Evolutionary conservation across 1,140 invertebrate species (phyloP).

Genomic region (Drosophila nikananu): DNA sequence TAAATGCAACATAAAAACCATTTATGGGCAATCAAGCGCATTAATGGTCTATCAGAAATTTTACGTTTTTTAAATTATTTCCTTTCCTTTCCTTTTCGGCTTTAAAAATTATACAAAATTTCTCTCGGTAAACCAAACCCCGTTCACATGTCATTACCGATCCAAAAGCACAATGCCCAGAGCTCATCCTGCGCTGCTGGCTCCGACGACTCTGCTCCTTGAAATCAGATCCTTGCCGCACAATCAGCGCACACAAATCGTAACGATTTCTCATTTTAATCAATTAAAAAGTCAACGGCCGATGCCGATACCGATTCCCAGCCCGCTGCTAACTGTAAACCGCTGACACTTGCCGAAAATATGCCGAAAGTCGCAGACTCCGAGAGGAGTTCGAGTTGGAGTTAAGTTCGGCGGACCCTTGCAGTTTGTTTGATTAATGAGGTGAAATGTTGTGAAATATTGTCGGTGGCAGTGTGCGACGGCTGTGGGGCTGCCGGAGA

Average conservation of each 20-base stretch:
- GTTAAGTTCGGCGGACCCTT: conserved; percentile 39
- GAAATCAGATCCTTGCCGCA: conserved; percentile 78
- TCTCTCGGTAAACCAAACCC: background rate
- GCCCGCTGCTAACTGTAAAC: conserved; percentile 70
- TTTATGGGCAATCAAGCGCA: background rate
- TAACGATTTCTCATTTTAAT: conserved; percentile 85
- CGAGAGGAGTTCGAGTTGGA: conserved; percentile 4
- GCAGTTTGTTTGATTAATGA: conserved; percentile 82
- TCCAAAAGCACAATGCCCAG: conserved; percentile 65
- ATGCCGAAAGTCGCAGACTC: conserved; percentile 42
- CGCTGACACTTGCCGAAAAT: conserved; percentile 80
- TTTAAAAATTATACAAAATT: background rate
- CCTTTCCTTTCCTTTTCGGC: background rate
- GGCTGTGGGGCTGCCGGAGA: background rate
- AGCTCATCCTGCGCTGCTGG: conserved; percentile 20
- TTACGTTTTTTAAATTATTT: background rate
- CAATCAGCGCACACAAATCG: conserved; percentile 82
- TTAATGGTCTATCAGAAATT: no score
- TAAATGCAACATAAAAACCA: background rate
- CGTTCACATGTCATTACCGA: conserved; percentile 77
- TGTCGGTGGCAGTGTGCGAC: conserved; percentile 40
- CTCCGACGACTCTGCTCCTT: conserved; percentile 24
- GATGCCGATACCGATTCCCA: conserved; percentile 22
- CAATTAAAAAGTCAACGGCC: conserved; percentile 85
- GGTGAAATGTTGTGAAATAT: conserved; percentile 84